Percentiles rank a stretch among this genome's conserved stretches.
Conservation (phyloP, 1,140 invertebrate species). For the Listronotus oregonensis region DNA sequence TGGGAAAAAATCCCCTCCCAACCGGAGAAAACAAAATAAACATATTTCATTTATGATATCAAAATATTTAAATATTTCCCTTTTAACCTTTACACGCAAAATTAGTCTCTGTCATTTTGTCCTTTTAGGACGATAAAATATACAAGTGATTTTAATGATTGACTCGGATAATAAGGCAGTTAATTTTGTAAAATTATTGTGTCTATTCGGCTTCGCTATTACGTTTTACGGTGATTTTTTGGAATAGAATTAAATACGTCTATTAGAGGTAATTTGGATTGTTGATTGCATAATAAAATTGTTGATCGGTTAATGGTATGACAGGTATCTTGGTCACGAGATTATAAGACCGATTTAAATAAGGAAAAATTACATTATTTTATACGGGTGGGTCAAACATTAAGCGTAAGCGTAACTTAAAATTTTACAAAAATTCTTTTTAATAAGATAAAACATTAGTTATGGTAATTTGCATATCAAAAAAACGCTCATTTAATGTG, state of each 20-base stretch:
- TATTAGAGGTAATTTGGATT: constrained; percentile 9
- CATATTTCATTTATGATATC: constrained; percentile 35
- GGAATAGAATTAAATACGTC: constrained; percentile 6
- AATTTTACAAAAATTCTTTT: too few relatives aligned
- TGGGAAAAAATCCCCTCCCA: not conserved
- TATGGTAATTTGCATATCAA: too few relatives aligned
- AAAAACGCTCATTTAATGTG: too few relatives aligned
- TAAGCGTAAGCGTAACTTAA: too few relatives aligned
- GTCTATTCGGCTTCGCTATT: constrained; percentile 19
- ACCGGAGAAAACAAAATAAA: not conserved
- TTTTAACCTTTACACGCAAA: constrained; percentile 42
- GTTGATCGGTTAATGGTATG: constrained; percentile 8
- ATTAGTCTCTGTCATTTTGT: constrained; percentile 25
- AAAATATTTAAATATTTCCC: constrained; percentile 42
- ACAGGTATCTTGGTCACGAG: constrained; percentile 1
- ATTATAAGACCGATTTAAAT: not conserved
- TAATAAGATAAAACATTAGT: too few relatives aligned
- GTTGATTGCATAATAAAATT: constrained; percentile 14
- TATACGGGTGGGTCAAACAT: too few relatives aligned
- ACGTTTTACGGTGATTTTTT: constrained; percentile 20
- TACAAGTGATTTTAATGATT: constrained; percentile 29
- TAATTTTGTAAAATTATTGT: constrained; percentile 28
- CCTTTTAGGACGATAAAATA: constrained; percentile 17
- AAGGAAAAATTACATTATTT: too few relatives aligned
- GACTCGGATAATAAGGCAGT: constrained; percentile 17